phyloP scores from a whole-genome alignment of 2,888 invertebrate genomes.

The Drosophila quasianomalipes region DNA sequence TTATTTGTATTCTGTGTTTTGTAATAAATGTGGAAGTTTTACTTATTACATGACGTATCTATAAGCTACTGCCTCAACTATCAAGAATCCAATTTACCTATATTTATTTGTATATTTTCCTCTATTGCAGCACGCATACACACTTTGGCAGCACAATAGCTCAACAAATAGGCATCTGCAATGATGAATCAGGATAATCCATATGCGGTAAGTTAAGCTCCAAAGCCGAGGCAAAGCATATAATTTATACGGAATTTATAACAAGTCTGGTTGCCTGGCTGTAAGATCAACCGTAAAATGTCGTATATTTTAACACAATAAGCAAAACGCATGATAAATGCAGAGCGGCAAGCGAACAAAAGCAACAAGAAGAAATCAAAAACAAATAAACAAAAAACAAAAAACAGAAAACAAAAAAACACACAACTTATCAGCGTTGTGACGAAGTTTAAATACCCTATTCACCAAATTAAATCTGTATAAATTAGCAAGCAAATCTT shows the following conservation, averaged over 20 bases:
- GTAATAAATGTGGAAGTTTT: slow-evolving; percentile 42
- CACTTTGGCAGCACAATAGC: slow-evolving; percentile 15
- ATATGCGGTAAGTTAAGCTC: slow-evolving; percentile 80
- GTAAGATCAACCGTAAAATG: slow-evolving; percentile 49
- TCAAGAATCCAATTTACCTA: background rate
- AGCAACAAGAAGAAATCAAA: slow-evolving; percentile 7
- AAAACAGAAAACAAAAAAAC: slow-evolving; percentile 4
- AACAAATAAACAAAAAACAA: slow-evolving; percentile 15
- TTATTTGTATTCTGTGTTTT: slow-evolving; percentile 26
- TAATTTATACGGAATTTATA: slow-evolving; percentile 56
- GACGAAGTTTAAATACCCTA: slow-evolving; percentile 2
- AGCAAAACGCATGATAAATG: slow-evolving; percentile 58
- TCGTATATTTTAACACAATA: slow-evolving; percentile 59
- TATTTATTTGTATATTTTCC: slow-evolving; percentile 12
- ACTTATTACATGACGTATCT: slow-evolving; percentile 26
- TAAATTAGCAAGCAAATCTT: background rate
- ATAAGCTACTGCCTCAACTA: slow-evolving; percentile 6
- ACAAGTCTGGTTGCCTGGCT: slow-evolving; percentile 40
- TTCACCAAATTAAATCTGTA: background rate
- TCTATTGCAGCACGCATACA: slow-evolving; percentile 46
- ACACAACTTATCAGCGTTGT: background rate
- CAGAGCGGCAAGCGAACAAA: slow-evolving; percentile 51
- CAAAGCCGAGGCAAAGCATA: slow-evolving; percentile 25
- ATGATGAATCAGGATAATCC: slow-evolving; percentile 85
- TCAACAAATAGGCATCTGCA: slow-evolving; percentile 33